Conservation (phyloP, 1,140 invertebrate species). For the Littorina saxatilis region DNA sequence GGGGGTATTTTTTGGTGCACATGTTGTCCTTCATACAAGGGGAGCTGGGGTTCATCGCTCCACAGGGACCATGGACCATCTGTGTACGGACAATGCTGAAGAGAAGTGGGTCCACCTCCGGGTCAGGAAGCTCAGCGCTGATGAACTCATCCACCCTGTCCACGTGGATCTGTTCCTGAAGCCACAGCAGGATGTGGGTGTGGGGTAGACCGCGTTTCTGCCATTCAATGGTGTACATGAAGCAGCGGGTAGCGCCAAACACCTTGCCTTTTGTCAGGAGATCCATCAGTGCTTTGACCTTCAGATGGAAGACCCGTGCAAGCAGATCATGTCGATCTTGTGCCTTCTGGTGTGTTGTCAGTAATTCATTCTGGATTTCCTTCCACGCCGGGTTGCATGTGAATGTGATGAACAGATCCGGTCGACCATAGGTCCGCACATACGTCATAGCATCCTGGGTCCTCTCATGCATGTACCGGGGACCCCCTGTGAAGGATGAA, state of each 20-base stretch:
- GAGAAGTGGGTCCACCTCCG: not conserved
- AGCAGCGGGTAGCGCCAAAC: not conserved
- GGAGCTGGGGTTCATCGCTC: not conserved
- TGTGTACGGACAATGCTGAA: not conserved
- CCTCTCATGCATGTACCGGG: conserved; percentile 75
- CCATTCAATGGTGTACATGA: conserved; percentile 76
- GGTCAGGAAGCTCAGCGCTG: not conserved
- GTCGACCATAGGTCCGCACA: conserved; percentile 75
- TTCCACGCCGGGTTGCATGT: conserved; percentile 78
- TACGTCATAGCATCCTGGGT: conserved; percentile 77
- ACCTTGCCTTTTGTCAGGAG: conserved; percentile 21
- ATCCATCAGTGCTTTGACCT: conserved; percentile 72
- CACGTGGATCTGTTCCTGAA: conserved; percentile 39
- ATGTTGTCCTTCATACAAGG: not conserved
- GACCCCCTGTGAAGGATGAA: conserved; percentile 69
- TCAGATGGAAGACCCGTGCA: conserved; percentile 77
- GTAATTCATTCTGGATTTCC: conserved; percentile 71
- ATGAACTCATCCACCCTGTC: not conserved
- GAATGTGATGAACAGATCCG: conserved; percentile 78
- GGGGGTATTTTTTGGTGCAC: not conserved
- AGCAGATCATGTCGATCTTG: conserved; percentile 75
- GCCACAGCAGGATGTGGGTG: conserved; percentile 77
- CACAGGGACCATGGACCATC: not conserved
- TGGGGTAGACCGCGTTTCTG: conserved; percentile 78
- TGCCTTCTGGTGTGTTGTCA: conserved; percentile 62